phyloP scores from a whole-genome alignment of 2,888 invertebrate genomes.

The Lingula anatina region DNA sequence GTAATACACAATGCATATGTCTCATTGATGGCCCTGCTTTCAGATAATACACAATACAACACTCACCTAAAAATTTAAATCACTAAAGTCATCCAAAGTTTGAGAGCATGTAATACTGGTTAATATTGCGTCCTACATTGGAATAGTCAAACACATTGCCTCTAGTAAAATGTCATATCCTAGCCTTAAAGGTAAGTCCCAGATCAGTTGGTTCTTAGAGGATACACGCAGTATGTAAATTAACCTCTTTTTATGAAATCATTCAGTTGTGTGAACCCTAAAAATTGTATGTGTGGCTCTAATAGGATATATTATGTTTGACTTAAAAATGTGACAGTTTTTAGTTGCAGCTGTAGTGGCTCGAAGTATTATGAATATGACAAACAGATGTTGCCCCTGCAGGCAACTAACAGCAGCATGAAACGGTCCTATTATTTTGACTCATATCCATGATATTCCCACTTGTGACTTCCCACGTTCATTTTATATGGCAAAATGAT shows the following conservation, averaged over 20 bases:
- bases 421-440: not conserved
- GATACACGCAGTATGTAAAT: not conserved
- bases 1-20: too few relatives aligned
- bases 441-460: not conserved
- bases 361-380: not conserved
- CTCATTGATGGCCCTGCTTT: too few relatives aligned
- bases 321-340: not conserved
- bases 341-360: not conserved
- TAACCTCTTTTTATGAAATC: not conserved
- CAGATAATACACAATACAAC: too few relatives aligned
- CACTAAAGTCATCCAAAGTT: too few relatives aligned
- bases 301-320: too few relatives aligned
- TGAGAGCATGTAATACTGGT: too few relatives aligned
- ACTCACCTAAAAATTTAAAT: too few relatives aligned
- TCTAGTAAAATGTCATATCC: not conserved
- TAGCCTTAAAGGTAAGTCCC: not conserved
- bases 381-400: not conserved
- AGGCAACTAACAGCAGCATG: not conserved
- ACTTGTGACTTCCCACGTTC: not conserved
- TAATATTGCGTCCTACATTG: too few relatives aligned
- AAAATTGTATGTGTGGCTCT: not conserved
- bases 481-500: too few relatives aligned
- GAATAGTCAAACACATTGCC: not conserved
- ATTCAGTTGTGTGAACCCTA: not conserved
- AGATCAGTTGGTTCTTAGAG: not conserved